Conservation (phyloP, 2,797 vertebrate species). For the Microcaecilia unicolor region DNA sequence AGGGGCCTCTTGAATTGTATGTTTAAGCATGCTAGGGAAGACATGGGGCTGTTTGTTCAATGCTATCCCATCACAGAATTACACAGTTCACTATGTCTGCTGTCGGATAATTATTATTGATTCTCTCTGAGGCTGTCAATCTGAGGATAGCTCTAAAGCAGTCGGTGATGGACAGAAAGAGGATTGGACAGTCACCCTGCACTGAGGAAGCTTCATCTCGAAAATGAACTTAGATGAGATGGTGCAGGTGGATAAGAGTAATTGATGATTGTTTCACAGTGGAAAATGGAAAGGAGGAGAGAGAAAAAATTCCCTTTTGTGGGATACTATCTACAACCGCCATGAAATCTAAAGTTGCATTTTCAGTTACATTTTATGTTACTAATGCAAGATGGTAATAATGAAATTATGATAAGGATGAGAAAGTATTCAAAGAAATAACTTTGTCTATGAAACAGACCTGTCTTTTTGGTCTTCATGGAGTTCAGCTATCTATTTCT, state of each 20-base stretch:
- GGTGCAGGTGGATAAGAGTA: constrained; percentile 81
- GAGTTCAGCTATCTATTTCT: accelerated
- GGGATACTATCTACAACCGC: constrained; percentile 48
- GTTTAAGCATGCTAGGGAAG: constrained; percentile 44
- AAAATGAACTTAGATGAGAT: constrained; percentile 85
- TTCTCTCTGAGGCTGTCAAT: constrained; percentile 85
- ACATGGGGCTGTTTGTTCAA: constrained; percentile 55
- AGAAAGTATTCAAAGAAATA: constrained; percentile 11
- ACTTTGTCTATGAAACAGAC: neutral
- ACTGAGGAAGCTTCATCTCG: constrained; percentile 78
- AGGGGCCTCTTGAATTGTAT: constrained; percentile 35
- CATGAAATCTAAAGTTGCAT: constrained; percentile 33
- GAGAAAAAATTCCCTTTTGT: constrained; percentile 48
- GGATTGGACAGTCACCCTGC: constrained; percentile 82
- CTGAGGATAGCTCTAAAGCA: constrained; percentile 61
- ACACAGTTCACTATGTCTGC: constrained; percentile 66
- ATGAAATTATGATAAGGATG: constrained; percentile 11
- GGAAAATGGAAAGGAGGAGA: constrained; percentile 46
- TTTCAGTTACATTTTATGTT: constrained; percentile 2
- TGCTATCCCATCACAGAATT: constrained; percentile 65
- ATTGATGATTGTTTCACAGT: constrained; percentile 91
- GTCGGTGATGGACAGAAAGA: constrained; percentile 80
- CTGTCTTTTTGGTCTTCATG: neutral
- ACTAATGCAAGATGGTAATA: constrained; percentile 8
- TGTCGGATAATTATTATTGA: constrained; percentile 95